Base-by-base conservation (phyloP, 2,888 invertebrate species). In the Lasioglossum figueresi region DNA sequence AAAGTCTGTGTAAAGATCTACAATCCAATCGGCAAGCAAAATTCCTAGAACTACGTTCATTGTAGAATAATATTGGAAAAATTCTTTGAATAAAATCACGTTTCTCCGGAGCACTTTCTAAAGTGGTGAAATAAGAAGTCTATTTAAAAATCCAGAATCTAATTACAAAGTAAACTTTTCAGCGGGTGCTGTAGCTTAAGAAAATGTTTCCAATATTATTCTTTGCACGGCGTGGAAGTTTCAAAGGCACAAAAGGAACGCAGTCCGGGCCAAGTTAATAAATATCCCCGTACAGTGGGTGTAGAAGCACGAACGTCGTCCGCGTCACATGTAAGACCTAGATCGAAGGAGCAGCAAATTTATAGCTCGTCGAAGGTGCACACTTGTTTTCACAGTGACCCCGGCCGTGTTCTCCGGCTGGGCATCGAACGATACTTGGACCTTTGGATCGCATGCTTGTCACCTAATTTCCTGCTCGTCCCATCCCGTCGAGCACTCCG, bases 391-490 rank as follows among this genome's bases (percentile, higher is more conserved):
- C 45, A 45, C 66, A 73, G 27, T 56, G 59, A 82, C 34, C 68
- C 68, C 23, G 68, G 37, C 68, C 37, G 34, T n/a, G 37, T 68
- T 68, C 37, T 68, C 34, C 68, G 27, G 74, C 37, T 27, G 31
- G 48, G 4, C 52, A 37, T 79, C 80, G 56, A 81, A 45, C 70
- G 73, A 85, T 74, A 52, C 74, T 56, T n/a, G 14, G 70, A 48
- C 31, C 56, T 40, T 76, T 43, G 63, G 72, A 45, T 78, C 81
- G 75, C 59, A 40, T 19, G 70, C 43, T 78, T 77, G 43, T 88
- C 74, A 43, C 23, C 45, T 76, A 82, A 72, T 85, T 85, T 85
- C 73, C 63, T 74, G 45, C 75, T 56, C 31, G 72, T 66, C 66
- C 72, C 45, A 75, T 78, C 68, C 43, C 27, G 37, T 52, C 74